Evolutionary conservation across 2,888 invertebrate species (phyloP).

Genomic region (Drosophila anomalata): DNA sequence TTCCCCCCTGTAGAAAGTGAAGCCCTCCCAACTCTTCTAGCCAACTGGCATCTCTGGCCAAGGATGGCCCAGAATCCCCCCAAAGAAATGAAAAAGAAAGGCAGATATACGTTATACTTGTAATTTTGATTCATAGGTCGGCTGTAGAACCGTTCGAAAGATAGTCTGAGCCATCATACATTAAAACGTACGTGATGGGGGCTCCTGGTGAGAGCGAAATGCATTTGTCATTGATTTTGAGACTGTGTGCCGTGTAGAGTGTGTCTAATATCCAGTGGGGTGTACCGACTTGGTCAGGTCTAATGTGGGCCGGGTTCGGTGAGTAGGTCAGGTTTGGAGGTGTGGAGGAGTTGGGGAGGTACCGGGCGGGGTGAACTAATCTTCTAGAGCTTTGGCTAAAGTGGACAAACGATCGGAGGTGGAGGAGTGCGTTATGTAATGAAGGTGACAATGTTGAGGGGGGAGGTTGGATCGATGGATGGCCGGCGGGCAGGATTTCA

Average conservation of each 20-base stretch:
- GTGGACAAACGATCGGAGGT: neutral
- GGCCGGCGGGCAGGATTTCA: slow-evolving; percentile 20
- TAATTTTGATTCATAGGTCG: slow-evolving; percentile 27
- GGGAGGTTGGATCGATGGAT: neutral
- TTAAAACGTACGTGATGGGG: slow-evolving; percentile 1
- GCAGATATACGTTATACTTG: slow-evolving; percentile 1
- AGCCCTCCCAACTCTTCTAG: too few species aligned
- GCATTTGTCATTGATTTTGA: slow-evolving; percentile 21
- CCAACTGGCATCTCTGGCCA: too few species aligned
- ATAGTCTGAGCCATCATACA: neutral
- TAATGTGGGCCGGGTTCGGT: neutral
- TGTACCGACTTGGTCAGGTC: slow-evolving; percentile 2
- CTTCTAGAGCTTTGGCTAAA: neutral
- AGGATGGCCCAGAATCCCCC: too few species aligned
- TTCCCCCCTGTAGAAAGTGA: too few species aligned
- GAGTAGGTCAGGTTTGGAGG: neutral
- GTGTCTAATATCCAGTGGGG: neutral
- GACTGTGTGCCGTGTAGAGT: neutral
- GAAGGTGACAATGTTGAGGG: neutral
- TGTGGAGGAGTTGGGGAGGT: neutral
- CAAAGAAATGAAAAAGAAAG: neutral
- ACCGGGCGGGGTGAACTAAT: neutral
- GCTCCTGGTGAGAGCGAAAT: slow-evolving; percentile 9
- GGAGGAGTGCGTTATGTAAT: neutral
- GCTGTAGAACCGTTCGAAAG: slow-evolving; percentile 28